Evolutionary conservation across 2,888 invertebrate species (phyloP).

Genomic region (Frankliniella intonsa): DNA sequence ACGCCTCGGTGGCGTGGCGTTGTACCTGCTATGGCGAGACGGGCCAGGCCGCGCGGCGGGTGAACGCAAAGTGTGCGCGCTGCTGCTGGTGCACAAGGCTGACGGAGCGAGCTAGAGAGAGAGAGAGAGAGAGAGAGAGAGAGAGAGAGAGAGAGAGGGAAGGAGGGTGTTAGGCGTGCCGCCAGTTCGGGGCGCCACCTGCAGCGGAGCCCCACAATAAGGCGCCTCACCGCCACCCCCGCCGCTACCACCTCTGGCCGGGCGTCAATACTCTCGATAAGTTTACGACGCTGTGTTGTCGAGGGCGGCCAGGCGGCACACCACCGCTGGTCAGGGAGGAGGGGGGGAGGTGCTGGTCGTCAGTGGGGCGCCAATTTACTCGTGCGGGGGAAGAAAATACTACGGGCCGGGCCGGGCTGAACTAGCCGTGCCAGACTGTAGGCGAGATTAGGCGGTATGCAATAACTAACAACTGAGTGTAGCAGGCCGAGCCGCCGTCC

Average conservation of each 20-base stretch:
- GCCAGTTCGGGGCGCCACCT: neutral
- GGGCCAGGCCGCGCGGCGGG: too few relatives aligned
- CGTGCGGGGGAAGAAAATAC: too few relatives aligned
- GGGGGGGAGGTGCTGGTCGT: neutral
- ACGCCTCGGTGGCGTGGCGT: too few relatives aligned
- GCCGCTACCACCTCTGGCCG: neutral
- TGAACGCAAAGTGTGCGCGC: too few relatives aligned
- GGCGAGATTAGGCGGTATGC: too few relatives aligned
- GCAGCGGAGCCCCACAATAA: neutral
- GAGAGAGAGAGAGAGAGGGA: neutral
- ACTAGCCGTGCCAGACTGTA: too few relatives aligned
- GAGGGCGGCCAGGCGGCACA: too few relatives aligned
- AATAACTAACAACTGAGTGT: too few relatives aligned
- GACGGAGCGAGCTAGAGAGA: neutral
- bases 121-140: neutral
- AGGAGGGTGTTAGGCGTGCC: neutral
- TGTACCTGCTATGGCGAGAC: too few relatives aligned
- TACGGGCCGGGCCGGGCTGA: too few relatives aligned
- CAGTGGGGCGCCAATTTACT: neutral
- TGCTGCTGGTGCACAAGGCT: neutral
- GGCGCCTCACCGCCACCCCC: neutral
- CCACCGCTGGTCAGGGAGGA: neutral
- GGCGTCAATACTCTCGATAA: conserved; percentile 10
- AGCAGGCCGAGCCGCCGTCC: neutral
- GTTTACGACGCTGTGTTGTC: neutral